Conservation (phyloP, 2,888 invertebrate genomes). For the Xanthorhoe spadicearia region DNA sequence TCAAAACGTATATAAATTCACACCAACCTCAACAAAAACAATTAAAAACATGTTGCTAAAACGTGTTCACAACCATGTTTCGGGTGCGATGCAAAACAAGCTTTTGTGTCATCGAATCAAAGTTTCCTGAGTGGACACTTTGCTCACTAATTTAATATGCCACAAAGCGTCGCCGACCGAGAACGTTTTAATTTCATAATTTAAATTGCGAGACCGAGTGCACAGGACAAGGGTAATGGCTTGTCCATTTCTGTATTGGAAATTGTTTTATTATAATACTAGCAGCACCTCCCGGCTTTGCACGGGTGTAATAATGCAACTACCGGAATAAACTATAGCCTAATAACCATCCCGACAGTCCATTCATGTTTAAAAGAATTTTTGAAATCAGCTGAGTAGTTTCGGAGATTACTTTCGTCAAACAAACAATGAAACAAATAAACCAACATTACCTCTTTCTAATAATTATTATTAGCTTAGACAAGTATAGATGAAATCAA, state of each 20-base stretch:
- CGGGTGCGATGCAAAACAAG: constrained; percentile 22
- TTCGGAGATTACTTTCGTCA: too few species aligned
- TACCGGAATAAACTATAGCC: too few species aligned
- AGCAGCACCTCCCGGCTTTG: too few species aligned
- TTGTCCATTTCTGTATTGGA: constrained; percentile 5
- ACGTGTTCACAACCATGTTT: constrained; percentile 30
- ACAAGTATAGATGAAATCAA: too few species aligned
- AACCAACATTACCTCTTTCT: too few species aligned
- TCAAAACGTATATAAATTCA: constrained; percentile 6
- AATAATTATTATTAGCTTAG: too few species aligned
- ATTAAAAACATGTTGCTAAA: constrained; percentile 29
- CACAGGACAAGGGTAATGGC: constrained; percentile 11
- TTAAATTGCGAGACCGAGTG: constrained; percentile 48
- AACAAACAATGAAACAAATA: too few species aligned
- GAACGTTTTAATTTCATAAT: constrained; percentile 57
- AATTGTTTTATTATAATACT: neutral
- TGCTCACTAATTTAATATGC: constrained; percentile 46
- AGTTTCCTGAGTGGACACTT: constrained; percentile 44
- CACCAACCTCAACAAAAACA: constrained; percentile 4
- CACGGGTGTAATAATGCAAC: too few species aligned
- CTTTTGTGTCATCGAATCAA: constrained; percentile 45
- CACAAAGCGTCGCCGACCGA: constrained; percentile 43
- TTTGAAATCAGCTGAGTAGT: too few species aligned
- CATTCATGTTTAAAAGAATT: too few species aligned
- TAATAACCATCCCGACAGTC: too few species aligned